Evolutionary conservation across 2,888 invertebrate species (phyloP).

Genomic region (Toxonevra muliebris): DNA sequence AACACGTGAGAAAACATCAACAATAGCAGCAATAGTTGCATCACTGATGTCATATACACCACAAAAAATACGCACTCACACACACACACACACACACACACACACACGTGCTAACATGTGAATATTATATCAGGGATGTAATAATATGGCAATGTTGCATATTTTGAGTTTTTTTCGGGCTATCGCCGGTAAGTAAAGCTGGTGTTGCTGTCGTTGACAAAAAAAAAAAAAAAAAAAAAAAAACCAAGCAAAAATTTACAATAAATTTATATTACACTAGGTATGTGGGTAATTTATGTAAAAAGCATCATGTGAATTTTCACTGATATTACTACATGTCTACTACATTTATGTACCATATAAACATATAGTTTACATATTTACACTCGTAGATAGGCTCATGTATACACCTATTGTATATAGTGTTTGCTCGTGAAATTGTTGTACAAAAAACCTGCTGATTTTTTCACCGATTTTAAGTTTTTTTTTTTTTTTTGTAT

Average conservation of each 20-base stretch:
- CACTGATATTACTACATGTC: not conserved
- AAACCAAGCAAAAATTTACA: too few species aligned
- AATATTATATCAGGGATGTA: conserved; percentile 2
- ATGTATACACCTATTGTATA: not conserved
- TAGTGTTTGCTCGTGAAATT: too few species aligned
- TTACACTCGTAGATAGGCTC: not conserved
- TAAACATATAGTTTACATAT: not conserved
- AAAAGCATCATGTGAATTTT: too few species aligned
- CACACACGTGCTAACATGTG: not conserved
- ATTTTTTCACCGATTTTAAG: too few species aligned
- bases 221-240: too few species aligned
- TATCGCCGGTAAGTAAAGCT: too few species aligned
- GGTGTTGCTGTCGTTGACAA: conserved; percentile 8
- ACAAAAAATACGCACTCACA: not conserved
- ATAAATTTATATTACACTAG: not conserved
- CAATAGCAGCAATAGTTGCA: conserved; percentile 22
- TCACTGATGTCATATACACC: conserved; percentile 15
- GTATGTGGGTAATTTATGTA: too few species aligned
- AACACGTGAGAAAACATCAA: not conserved
- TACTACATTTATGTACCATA: conserved; percentile 18
- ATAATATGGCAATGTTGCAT: not conserved
- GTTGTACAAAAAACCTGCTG: too few species aligned
- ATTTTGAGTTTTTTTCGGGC: not conserved
- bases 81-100: not conserved
- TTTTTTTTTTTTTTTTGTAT: too few species aligned